phyloP scores from a whole-genome alignment of 2,888 invertebrate species.

The Drosophila lutescens region DNA sequence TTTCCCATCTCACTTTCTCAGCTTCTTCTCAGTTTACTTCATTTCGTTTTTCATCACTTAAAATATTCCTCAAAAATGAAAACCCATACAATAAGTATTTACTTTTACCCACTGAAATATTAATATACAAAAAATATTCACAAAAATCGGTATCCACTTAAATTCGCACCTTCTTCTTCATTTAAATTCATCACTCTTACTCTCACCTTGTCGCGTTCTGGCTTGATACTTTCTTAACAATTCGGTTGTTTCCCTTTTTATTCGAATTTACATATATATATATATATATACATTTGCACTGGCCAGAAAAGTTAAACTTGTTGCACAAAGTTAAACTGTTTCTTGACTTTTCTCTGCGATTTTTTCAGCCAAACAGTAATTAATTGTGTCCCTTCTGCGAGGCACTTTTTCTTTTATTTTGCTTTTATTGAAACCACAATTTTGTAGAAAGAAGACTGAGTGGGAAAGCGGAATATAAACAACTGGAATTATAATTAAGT shows the following conservation, averaged over 20 bases:
- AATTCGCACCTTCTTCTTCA: slow-evolving; percentile 1
- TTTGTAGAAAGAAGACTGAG: slow-evolving; percentile 33
- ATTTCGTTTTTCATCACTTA: neutral
- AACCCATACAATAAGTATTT: neutral
- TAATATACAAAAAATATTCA: neutral
- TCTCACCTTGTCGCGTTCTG: slow-evolving; percentile 19
- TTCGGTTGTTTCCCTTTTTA: slow-evolving; percentile 7
- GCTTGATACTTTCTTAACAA: slow-evolving; percentile 19
- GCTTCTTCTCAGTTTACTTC: too few relatives aligned
- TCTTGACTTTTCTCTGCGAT: slow-evolving; percentile 24
- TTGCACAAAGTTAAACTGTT: slow-evolving; percentile 59
- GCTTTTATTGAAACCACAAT: slow-evolving; percentile 68
- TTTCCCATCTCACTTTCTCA: too few relatives aligned
- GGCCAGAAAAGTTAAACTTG: slow-evolving; percentile 63
- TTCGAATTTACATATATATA: slow-evolving; percentile 33
- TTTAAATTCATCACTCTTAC: slow-evolving; percentile 28
- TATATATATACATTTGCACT: slow-evolving; percentile 55
- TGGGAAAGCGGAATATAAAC: slow-evolving; percentile 54
- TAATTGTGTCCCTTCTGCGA: slow-evolving; percentile 71
- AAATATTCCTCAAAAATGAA: neutral
- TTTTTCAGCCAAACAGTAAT: slow-evolving; percentile 47
- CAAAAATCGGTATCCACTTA: neutral
- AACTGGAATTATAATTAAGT: slow-evolving; percentile 75
- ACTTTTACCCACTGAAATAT: neutral
- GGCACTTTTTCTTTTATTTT: slow-evolving; percentile 28